phyloP scores from a whole-genome alignment of 2,888 invertebrate species.

The Aleiodes alternator region DNA sequence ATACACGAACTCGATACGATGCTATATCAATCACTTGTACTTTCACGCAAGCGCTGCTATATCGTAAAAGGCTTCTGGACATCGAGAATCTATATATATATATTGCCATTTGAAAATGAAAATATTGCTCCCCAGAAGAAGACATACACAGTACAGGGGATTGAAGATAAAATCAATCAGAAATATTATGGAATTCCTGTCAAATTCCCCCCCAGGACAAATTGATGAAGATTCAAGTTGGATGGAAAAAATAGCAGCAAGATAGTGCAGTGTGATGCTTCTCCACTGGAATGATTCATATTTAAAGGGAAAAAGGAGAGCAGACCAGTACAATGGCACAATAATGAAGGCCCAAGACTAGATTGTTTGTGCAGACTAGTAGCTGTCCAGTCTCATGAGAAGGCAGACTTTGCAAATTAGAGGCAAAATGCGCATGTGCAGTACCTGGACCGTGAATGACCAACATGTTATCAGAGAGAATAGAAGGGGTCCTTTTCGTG shows the following conservation, averaged over 20 bases:
- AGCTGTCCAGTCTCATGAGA: slow-evolving; percentile 62
- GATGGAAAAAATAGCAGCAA: too few species aligned
- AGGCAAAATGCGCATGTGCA: slow-evolving; percentile 30
- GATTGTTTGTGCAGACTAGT: slow-evolving; percentile 52
- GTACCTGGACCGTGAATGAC: slow-evolving; percentile 27
- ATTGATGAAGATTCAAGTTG: too few species aligned
- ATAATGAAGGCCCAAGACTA: slow-evolving; percentile 72
- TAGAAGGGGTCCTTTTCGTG: slow-evolving; percentile 10
- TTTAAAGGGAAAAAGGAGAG: slow-evolving; percentile 32
- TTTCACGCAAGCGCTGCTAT: slow-evolving; percentile 4
- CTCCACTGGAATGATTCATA: not conserved
- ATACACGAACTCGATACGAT: slow-evolving; percentile 27
- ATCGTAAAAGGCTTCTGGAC: slow-evolving; percentile 17
- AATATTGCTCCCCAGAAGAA: not conserved
- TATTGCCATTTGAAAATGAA: not conserved
- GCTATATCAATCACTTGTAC: slow-evolving; percentile 41
- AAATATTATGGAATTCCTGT: not conserved
- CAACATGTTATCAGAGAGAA: slow-evolving; percentile 23
- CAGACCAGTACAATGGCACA: slow-evolving; percentile 68
- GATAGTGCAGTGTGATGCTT: not conserved
- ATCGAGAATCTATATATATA: slow-evolving; percentile 1
- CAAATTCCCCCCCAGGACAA: too few species aligned
- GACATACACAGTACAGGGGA: not conserved
- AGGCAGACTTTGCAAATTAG: slow-evolving; percentile 68
- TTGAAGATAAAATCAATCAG: not conserved